Evolutionary conservation across 1,140 invertebrate species (phyloP).

Genomic region (Portunus trituberculatus): DNA sequence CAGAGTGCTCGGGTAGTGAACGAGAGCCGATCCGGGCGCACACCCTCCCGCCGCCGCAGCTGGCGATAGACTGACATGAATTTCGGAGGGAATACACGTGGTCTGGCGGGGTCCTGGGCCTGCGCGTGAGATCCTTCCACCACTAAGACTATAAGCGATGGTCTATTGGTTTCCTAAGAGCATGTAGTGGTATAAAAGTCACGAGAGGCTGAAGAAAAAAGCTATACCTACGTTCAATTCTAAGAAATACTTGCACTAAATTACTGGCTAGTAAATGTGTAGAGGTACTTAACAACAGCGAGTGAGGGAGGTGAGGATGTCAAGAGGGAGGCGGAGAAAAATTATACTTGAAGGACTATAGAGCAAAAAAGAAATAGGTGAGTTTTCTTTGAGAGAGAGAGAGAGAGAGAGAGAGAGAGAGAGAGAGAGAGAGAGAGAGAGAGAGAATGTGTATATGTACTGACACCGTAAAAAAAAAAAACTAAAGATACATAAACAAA

Average conservation of each 20-base stretch:
- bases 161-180: not conserved
- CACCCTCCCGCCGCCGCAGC: not conserved
- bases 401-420: not conserved
- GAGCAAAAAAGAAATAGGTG: no score
- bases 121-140: not conserved
- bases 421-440: not conserved
- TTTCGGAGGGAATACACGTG: not conserved
- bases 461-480: no score
- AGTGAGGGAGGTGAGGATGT: not conserved
- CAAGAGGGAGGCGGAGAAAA: not conserved
- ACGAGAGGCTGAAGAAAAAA: not conserved
- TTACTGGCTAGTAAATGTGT: not conserved
- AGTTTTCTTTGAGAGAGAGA: not conserved
- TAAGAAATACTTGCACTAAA: no score
- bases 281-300: not conserved
- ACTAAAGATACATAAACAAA: no score
- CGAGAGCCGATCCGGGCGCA: not conserved
- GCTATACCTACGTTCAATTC: no score
- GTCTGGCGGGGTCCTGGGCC: conserved; percentile 5
- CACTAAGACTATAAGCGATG: not conserved
- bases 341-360: not conserved
- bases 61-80: conserved; percentile 12
- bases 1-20: not conserved
- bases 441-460: no score
- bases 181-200: not conserved